These are phyloP conservation scores for Penaeus monodon DNA, from an alignment of 2,888 invertebrate species.

Conservation along the genomic window DNA sequence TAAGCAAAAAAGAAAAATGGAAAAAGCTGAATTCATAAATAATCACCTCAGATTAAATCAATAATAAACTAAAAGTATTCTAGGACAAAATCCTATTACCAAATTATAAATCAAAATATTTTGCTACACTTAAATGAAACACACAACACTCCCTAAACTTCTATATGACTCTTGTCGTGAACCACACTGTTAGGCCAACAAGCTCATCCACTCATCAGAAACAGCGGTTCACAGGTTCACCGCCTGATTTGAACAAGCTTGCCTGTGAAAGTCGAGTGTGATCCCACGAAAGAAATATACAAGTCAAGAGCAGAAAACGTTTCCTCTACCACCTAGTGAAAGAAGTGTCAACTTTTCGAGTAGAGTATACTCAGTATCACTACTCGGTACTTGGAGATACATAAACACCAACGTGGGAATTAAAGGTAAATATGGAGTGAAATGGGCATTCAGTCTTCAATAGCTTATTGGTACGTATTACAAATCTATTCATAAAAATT, in stretches of 20 bases:
- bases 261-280: background rate
- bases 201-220: constrained; percentile 26
- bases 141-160: constrained; percentile 31
- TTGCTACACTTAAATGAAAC: constrained; percentile 40
- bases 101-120: constrained; percentile 38
- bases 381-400: too few relatives aligned
- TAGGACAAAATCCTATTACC: constrained; percentile 29
- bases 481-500: too few relatives aligned
- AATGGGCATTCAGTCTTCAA: too few relatives aligned
- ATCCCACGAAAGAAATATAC: constrained; percentile 13
- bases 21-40: background rate
- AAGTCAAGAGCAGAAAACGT: background rate
- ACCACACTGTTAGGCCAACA: constrained; percentile 31
- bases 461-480: too few relatives aligned
- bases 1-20: constrained; percentile 33
- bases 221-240: constrained; percentile 7
- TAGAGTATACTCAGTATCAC: constrained; percentile 8
- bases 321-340: constrained; percentile 18
- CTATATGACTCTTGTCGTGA: constrained; percentile 37
- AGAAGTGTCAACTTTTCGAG: background rate
- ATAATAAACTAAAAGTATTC: constrained; percentile 34
- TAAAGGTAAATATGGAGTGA: too few relatives aligned
- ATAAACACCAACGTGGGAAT: too few relatives aligned
- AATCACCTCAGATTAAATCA: background rate
- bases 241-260: constrained; percentile 35